Evolutionary conservation across 2,113 vertebrate species (phyloP), one percentile per base, ranked within the genome.

Genomic region (Dryoscopus gambensis): DNA sequence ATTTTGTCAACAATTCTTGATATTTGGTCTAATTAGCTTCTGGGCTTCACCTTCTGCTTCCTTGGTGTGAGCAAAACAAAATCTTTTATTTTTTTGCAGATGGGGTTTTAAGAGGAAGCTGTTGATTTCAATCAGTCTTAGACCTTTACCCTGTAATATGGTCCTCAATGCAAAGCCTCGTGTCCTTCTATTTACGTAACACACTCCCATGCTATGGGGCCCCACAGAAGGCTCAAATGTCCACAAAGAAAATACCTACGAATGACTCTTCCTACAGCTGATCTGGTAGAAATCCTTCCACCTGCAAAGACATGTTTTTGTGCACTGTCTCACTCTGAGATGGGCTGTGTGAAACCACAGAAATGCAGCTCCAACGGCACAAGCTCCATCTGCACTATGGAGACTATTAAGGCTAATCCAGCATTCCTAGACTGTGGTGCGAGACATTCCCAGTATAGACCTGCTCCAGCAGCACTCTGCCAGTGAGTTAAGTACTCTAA

Each of bases 351-450:
- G 94, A 97, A 97, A 96, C 96, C 96, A 95, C 96, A 97, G 96
- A 96, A 96, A 97, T 96, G 96, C 93, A 90, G 84, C 93, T 93
- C 76, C 52, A 44, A 95, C 69, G 1, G 94, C 91, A 95, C 94
- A 89, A 96, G 94, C 60, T 94, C 86, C 93, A 95, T 96, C 91
- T 95, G 94, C 20, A 24, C 86, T 74, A 55, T 84, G 89, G 89
- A 95, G 75, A 93, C 89, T 90, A 92, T 95, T 96, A 92, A 90
- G 73, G 73, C 52, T 97, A 96, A 97, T 97, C 96, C 96, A 89
- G 96, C 96, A 96, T 97, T 97, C 96, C 95, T 95, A 96, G 96
- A 97, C 95, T 92, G 94, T 93, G 89, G 95, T 95, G 95, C 2
- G 94, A 95, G 96, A 95, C 60, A 2, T 89, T 96, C 96, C 96